Conservation (phyloP, 2,797 vertebrate species). For the Tangara arthus region DNA sequence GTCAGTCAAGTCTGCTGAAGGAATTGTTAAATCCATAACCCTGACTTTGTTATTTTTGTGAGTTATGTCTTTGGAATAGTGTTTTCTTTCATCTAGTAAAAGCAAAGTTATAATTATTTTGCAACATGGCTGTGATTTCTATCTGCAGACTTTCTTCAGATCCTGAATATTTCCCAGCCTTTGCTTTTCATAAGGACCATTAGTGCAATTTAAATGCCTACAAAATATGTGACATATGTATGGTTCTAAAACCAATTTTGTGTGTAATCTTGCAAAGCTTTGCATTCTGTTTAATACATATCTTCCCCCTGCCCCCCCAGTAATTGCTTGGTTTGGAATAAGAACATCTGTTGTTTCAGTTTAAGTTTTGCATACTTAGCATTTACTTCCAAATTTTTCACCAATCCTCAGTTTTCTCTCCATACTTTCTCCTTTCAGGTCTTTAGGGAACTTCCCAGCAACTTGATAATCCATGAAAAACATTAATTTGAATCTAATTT, state of each 20-base stretch:
- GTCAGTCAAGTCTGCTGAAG: neutral
- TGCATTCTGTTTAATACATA: neutral
- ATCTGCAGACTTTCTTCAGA: neutral
- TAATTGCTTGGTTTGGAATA: neutral
- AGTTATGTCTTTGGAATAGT: neutral
- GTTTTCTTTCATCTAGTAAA: neutral
- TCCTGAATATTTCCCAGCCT: neutral
- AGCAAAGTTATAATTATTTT: neutral
- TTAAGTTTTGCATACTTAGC: neutral
- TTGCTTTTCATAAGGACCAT: neutral
- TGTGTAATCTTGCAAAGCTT: neutral
- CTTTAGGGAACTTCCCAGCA: neutral
- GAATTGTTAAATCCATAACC: constrained; percentile 8
- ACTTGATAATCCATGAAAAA: neutral
- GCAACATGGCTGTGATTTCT: neutral
- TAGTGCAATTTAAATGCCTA: constrained; percentile 6
- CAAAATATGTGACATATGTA: neutral
- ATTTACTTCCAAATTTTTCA: neutral
- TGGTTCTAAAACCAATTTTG: neutral
- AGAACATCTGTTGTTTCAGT: neutral
- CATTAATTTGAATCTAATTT: neutral
- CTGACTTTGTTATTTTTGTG: neutral
- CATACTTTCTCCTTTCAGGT: neutral
- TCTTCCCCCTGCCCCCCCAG: neutral
- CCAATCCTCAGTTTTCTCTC: neutral